These are phyloP conservation scores for Drosophila rhopaloa DNA, from an alignment of 1,140 invertebrate genomes.

Conservation along the genomic window DNA sequence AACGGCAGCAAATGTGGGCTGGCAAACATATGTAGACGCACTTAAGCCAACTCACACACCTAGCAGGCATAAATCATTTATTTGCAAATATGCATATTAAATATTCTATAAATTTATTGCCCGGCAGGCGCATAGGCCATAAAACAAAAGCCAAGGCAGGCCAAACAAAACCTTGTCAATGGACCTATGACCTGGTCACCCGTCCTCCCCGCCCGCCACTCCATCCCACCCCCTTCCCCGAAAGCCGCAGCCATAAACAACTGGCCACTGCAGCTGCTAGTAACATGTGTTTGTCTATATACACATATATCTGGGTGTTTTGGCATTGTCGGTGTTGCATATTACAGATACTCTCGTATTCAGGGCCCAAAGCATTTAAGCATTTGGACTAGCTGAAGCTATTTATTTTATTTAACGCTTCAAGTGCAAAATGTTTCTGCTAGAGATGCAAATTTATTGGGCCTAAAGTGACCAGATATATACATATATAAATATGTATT, in stretches of 20 bases:
- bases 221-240: neutral
- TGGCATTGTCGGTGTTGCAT: constrained; percentile 27
- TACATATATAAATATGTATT: neutral
- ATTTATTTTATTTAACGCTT: constrained; percentile 63
- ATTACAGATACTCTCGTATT: constrained; percentile 20
- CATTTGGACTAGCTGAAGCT: constrained; percentile 40
- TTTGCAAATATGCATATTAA: constrained; percentile 76
- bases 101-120: constrained; percentile 77
- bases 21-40: constrained; percentile 56
- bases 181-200: constrained; percentile 24
- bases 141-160: constrained; percentile 60
- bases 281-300: constrained; percentile 50
- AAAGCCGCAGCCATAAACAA: constrained; percentile 57
- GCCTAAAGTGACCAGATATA: constrained; percentile 7
- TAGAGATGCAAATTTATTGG: constrained; percentile 50
- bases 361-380: constrained; percentile 50
- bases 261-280: constrained; percentile 54
- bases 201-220: neutral
- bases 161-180: constrained; percentile 56
- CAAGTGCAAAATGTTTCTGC: constrained; percentile 49
- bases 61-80: constrained; percentile 68
- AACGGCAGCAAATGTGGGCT: constrained; percentile 14
- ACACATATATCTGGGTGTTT: constrained; percentile 18
- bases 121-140: constrained; percentile 51
- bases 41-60: constrained; percentile 50